These are phyloP conservation scores for Elaeidobius kamerunicus DNA, from an alignment of 2,888 invertebrate genomes.

Conservation along the genomic window DNA sequence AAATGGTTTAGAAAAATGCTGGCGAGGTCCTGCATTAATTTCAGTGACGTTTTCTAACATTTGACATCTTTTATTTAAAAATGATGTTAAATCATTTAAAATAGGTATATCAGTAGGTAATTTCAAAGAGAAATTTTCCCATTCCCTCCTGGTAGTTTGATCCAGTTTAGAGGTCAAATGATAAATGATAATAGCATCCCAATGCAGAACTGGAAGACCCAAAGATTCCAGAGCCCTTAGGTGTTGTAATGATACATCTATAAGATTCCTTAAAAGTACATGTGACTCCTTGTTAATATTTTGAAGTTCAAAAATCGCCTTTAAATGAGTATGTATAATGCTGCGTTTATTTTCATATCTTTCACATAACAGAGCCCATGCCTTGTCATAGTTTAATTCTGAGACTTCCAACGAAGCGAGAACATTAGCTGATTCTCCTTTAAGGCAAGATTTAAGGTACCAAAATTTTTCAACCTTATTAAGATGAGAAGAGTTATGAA, in stretches of 20 bases:
- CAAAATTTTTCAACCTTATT: neutral
- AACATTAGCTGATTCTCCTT: neutral
- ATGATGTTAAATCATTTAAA: neutral
- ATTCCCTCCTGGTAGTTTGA: neutral
- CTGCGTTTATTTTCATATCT: constrained; percentile 1
- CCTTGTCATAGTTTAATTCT: neutral
- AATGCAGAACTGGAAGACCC: neutral
- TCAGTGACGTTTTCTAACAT: neutral
- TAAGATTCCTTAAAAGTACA: neutral
- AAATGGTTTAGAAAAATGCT: no score
- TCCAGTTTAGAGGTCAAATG: neutral
- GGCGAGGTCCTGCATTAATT: no score
- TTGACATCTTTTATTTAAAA: constrained; percentile 1
- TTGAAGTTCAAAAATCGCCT: neutral
- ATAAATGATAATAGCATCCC: constrained; percentile 1
- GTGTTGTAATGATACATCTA: neutral
- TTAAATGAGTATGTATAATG: constrained; percentile 1
- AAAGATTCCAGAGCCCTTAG: neutral
- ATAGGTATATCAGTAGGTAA: neutral
- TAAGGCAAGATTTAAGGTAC: neutral
- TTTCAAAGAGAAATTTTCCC: neutral
- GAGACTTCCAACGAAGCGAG: neutral
- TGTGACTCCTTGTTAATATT: neutral
- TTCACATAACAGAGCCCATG: neutral
- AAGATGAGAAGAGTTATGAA: neutral